These are phyloP conservation scores for Lindbergichthys nudifrons DNA, from an alignment of 2,797 vertebrate genomes.

Conservation along the genomic window DNA sequence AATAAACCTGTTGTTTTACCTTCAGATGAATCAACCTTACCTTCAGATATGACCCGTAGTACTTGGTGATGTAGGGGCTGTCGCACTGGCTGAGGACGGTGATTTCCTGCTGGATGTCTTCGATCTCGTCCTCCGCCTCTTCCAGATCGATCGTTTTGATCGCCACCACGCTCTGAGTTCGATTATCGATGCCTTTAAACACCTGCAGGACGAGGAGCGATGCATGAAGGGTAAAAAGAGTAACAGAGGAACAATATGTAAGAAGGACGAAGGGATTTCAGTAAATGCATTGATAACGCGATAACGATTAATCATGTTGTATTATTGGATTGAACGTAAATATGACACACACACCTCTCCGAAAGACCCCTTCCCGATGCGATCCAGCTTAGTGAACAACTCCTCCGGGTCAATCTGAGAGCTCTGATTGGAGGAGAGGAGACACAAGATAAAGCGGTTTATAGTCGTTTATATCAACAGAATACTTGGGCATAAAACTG, in stretches of 20 bases:
- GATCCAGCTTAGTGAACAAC: conserved; percentile 93
- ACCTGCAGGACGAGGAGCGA: conserved; percentile 76
- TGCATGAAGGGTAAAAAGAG: neutral
- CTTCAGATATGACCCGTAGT: conserved; percentile 97
- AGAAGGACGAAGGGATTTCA: too few relatives aligned
- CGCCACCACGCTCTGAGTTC: conserved; percentile 91
- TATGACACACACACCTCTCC: conserved; percentile 82
- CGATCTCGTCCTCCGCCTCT: conserved; percentile 98
- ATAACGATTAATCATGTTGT: too few relatives aligned
- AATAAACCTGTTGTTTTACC: too few relatives aligned
- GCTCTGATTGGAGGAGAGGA: conserved; percentile 76
- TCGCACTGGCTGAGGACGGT: conserved; percentile 98
- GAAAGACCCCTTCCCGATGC: conserved; percentile 94
- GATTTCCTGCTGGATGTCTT: conserved; percentile 99
- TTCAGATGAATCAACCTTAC: conserved; percentile 63
- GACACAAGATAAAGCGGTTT: neutral
- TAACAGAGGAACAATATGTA: too few relatives aligned
- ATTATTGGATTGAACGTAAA: too few relatives aligned
- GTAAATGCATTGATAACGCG: too few relatives aligned
- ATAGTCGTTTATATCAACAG: too few relatives aligned
- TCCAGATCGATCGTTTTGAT: conserved; percentile 98
- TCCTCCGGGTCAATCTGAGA: conserved; percentile 92
- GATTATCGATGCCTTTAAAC: conserved; percentile 94
- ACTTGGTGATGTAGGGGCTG: conserved; percentile 97
- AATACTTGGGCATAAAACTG: too few relatives aligned